Conservation (phyloP, 2,113 vertebrate genomes). For the Oryzias celebensis region DNA sequence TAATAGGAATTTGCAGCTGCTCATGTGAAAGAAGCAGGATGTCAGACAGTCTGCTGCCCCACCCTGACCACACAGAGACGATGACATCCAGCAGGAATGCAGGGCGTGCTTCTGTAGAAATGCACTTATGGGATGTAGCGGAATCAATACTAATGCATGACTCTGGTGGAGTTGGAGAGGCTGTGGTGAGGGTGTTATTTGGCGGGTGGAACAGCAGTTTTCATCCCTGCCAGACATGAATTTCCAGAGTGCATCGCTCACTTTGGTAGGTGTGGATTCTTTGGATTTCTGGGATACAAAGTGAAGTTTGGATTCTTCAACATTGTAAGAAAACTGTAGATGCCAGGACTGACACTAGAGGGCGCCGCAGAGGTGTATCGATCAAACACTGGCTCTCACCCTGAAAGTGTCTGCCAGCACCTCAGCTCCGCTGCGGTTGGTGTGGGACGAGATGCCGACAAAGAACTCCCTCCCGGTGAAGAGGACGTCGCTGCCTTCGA, state of each 20-base stretch:
- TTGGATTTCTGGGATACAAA: neutral
- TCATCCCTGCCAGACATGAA: constrained; percentile 41
- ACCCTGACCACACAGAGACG: neutral
- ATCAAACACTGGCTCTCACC: constrained; percentile 58
- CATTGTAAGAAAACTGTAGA: too few relatives aligned
- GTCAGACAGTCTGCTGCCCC: neutral
- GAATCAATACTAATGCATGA: constrained; percentile 45
- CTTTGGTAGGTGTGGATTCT: constrained; percentile 26
- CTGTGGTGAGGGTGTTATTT: constrained; percentile 19
- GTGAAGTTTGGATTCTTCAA: too few relatives aligned
- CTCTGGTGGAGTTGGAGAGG: neutral
- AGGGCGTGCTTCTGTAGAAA: constrained; percentile 17
- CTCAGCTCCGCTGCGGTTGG: constrained; percentile 87
- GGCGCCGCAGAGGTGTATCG: too few relatives aligned
- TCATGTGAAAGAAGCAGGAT: too few relatives aligned
- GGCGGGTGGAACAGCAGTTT: constrained; percentile 20
- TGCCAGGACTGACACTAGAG: too few relatives aligned
- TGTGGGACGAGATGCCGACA: constrained; percentile 89
- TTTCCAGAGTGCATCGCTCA: constrained; percentile 57
- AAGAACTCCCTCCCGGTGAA: constrained; percentile 93
- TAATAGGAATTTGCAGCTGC: too few relatives aligned
- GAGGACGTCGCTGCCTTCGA: constrained; percentile 89
- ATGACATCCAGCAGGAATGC: constrained; percentile 2
- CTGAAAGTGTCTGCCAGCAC: constrained; percentile 87
- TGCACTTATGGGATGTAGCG: constrained; percentile 40